These are phyloP conservation scores for Zaprionus africanus DNA, from an alignment of 1,140 invertebrate species.

Conservation along the genomic window DNA sequence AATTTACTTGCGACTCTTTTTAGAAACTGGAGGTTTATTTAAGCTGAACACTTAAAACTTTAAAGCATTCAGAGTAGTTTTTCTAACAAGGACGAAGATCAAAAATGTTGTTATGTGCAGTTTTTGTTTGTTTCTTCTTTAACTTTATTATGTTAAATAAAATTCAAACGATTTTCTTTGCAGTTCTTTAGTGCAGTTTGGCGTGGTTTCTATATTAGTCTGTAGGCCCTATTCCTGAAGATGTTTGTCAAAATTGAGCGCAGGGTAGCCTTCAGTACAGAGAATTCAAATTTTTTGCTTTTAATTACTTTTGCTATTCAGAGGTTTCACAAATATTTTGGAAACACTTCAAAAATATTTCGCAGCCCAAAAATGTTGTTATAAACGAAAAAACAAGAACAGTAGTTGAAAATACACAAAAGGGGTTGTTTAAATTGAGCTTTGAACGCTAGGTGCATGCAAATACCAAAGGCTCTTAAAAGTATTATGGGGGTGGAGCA, in stretches of 20 bases:
- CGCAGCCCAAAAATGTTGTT: conserved; percentile 28
- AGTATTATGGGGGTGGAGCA: conserved; percentile 59
- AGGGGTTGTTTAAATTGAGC: conserved; percentile 60
- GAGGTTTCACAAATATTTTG: conserved; percentile 62
- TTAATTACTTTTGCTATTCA: conserved; percentile 55
- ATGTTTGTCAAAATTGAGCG: background rate
- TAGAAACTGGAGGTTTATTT: background rate
- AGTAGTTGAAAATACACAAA: conserved; percentile 14
- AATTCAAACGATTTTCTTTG: background rate
- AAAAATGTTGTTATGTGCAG: background rate
- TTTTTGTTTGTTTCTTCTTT: background rate
- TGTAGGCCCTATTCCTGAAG: background rate
- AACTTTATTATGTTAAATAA: background rate
- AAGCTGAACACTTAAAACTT: background rate
- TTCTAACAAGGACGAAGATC: background rate
- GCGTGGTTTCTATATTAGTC: background rate
- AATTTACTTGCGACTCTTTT: conserved; percentile 19
- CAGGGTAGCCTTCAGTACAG: background rate
- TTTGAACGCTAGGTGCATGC: conserved; percentile 65
- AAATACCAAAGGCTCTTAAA: conserved; percentile 68
- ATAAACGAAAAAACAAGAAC: conserved; percentile 37
- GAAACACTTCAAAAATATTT: conserved; percentile 66
- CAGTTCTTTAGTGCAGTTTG: background rate
- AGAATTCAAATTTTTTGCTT: background rate
- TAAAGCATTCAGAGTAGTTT: background rate